phyloP scores from a whole-genome alignment of 2,888 invertebrate species.

The Achlya flavicornis region DNA sequence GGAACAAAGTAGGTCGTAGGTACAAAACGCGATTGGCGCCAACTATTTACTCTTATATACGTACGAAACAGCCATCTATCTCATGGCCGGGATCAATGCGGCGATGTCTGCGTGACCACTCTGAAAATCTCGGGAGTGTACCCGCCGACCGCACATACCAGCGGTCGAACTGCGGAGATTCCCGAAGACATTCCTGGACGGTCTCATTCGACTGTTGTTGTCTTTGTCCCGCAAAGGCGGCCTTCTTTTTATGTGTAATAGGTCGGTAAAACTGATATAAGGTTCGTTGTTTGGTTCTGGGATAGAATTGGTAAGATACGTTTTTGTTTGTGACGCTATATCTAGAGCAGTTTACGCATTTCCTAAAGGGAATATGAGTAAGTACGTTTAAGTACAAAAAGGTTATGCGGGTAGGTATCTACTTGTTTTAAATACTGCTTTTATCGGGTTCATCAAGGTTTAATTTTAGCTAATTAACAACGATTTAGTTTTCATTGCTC shows the following conservation, averaged over 20 bases:
- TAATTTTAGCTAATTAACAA: no score
- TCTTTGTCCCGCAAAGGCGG: constrained; percentile 47
- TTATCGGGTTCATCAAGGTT: no score
- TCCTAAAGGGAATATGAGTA: no score
- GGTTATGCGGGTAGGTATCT: no score
- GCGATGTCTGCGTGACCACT: constrained; percentile 61
- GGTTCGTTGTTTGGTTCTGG: constrained; percentile 21
- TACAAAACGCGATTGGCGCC: constrained; percentile 8
- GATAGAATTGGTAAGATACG: no score
- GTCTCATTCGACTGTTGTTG: constrained; percentile 43
- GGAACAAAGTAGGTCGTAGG: constrained; percentile 5
- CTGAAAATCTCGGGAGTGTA: constrained; percentile 64
- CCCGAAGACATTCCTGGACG: constrained; percentile 65
- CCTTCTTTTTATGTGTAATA: constrained; percentile 24
- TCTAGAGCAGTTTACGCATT: no score
- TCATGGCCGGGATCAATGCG: constrained; percentile 55
- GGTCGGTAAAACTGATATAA: constrained; percentile 30
- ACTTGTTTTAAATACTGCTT: no score
- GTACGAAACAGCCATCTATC: neutral
- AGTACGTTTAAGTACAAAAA: no score
- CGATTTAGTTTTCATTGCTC: no score
- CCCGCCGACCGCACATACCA: constrained; percentile 71
- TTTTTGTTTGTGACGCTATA: no score
- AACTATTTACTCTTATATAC: constrained; percentile 26
- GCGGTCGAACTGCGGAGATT: constrained; percentile 57